Evolutionary conservation across 2,113 vertebrate species (phyloP).

Genomic region (Eulemur rufifrons): DNA sequence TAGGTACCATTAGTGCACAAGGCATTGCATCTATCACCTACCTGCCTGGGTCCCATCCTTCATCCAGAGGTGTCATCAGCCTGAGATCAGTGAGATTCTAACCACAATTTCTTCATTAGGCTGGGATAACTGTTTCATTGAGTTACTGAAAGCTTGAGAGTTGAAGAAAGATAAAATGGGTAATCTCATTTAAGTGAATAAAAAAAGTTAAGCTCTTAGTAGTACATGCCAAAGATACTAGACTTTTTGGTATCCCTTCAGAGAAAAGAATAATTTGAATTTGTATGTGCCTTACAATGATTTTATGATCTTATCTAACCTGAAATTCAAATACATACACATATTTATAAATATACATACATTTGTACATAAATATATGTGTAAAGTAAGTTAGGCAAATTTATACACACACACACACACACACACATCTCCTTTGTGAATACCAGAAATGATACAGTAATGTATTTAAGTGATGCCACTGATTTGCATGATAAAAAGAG

Average conservation of each 20-base stretch:
- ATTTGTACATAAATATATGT: not conserved
- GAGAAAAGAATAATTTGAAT: not conserved
- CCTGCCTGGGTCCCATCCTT: not conserved
- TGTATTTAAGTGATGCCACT: not conserved
- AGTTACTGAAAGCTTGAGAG: not conserved
- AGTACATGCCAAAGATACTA: not conserved
- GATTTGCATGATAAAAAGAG: slow-evolving; percentile 45
- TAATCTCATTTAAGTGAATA: not conserved
- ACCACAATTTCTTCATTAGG: not conserved
- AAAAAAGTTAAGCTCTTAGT: not conserved
- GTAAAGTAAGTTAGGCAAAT: not conserved
- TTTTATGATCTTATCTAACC: not conserved
- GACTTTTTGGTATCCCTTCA: not conserved
- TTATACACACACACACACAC: too few species aligned
- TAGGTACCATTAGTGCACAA: rapidly evolving
- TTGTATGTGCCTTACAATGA: not conserved
- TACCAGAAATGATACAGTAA: slow-evolving; percentile 15
- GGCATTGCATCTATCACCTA: not conserved
- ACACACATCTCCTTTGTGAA: not conserved
- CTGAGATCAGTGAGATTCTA: not conserved
- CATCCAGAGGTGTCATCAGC: not conserved
- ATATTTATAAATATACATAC: not conserved
- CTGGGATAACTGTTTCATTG: not conserved
- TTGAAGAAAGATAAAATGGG: not conserved
- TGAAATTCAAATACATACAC: not conserved